A percentile compares a stretch with the other conserved stretches of the same genome.
phyloP scores from a whole-genome alignment of 2,113 vertebrate species.

The Scophthalmus maximus region DNA sequence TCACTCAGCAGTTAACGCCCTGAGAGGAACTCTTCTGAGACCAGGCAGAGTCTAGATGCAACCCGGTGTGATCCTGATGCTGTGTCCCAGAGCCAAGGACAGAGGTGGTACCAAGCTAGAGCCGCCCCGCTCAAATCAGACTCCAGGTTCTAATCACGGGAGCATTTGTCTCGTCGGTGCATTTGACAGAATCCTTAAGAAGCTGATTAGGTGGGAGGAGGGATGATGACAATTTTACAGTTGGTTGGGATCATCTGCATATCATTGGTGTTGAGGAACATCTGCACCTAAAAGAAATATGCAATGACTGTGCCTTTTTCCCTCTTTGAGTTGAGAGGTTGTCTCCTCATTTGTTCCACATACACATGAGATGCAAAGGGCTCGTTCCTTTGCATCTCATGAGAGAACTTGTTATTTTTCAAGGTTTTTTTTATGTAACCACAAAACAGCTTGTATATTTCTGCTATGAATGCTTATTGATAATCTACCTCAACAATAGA shows the following conservation, averaged over 20 bases:
- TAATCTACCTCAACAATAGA: background rate
- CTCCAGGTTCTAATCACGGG: conserved; percentile 23
- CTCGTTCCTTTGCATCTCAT: conserved; percentile 3
- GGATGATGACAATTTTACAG: conserved; percentile 1
- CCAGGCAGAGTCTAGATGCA: conserved; percentile 40
- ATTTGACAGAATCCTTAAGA: conserved; percentile 24
- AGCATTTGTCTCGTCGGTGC: conserved; percentile 5
- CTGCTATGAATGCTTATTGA: background rate
- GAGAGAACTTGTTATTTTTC: background rate
- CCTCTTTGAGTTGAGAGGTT: background rate
- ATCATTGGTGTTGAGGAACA: conserved; percentile 1
- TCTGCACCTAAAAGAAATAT: background rate
- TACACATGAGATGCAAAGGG: conserved; percentile 22
- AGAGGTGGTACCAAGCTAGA: conserved; percentile 15
- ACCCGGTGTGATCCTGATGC: conserved; percentile 55
- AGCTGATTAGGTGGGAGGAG: background rate
- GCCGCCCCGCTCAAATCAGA: conserved; percentile 2
- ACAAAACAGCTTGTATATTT: background rate
- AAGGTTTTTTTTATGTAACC: background rate
- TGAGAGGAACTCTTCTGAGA: conserved; percentile 56
- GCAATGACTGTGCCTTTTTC: background rate
- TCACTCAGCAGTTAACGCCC: conserved; percentile 69
- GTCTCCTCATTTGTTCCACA: conserved; percentile 14
- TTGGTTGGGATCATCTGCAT: conserved; percentile 10
- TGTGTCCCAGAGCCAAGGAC: conserved; percentile 24